Conservation (phyloP, 30 jellyfish, hydroid and myxozoan species). For the Aurelia sp. region DNA sequence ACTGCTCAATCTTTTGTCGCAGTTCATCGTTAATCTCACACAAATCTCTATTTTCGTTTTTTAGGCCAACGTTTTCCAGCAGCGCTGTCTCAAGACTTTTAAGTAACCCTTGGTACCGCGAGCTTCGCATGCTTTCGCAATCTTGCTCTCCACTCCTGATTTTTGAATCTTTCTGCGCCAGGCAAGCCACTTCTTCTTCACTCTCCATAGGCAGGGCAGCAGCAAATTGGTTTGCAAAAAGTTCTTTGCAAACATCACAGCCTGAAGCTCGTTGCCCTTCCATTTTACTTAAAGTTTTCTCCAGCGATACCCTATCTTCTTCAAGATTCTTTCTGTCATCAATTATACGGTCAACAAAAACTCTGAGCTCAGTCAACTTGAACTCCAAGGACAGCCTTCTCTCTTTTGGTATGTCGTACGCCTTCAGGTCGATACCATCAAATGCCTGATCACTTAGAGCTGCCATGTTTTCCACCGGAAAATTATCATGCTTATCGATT, state of each 20-base stretch:
- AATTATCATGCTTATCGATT: background rate
- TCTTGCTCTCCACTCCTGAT: background rate
- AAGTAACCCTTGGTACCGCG: conserved; percentile 42
- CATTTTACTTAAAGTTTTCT: conserved; percentile 3
- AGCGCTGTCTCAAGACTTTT: conserved; percentile 52
- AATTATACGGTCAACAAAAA: conserved; percentile 35
- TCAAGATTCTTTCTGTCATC: conserved; percentile 55
- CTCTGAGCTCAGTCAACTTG: conserved; percentile 35
- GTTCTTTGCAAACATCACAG: background rate
- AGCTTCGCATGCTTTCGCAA: background rate
- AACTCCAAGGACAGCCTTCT: conserved; percentile 49
- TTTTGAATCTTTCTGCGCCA: too few species aligned
- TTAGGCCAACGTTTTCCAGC: conserved; percentile 56
- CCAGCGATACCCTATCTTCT: conserved; percentile 36
- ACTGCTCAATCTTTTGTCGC: conserved; percentile 45
- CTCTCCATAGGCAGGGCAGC: background rate
- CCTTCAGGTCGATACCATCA: conserved; percentile 49
- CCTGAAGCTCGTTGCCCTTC: background rate
- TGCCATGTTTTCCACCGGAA: conserved; percentile 7
- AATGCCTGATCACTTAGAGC: conserved; percentile 30
- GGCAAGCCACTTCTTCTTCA: background rate
- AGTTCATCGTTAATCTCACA: conserved; percentile 45
- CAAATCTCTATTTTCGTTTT: conserved; percentile 52
- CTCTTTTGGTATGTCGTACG: conserved; percentile 56
- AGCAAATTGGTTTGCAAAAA: background rate